A percentile compares a stretch with the other conserved stretches of the same genome.
These are phyloP conservation scores for Gryllus bimaculatus DNA, from an alignment of 1,140 invertebrate species.

Conservation along the genomic window DNA sequence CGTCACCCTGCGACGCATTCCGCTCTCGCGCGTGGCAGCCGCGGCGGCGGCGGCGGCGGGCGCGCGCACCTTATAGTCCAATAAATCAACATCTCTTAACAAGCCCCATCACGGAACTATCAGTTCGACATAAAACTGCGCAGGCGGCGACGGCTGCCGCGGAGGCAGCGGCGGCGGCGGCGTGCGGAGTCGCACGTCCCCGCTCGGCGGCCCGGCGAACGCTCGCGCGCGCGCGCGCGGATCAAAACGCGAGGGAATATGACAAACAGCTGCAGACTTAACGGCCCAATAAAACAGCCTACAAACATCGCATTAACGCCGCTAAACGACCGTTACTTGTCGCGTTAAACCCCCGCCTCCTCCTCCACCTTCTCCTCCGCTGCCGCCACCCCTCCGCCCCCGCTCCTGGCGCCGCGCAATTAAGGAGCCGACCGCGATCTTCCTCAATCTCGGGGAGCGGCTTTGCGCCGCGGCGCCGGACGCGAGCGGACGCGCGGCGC, in stretches of 20 bases:
- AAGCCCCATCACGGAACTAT: conserved; percentile 3
- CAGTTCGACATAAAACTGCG: background rate
- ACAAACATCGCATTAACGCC: conserved; percentile 3
- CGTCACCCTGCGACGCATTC: background rate
- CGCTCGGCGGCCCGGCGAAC: background rate
- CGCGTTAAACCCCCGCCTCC: background rate
- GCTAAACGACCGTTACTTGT: conserved; percentile 3
- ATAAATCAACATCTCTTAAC: conserved; percentile 5
- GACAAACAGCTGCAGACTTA: background rate
- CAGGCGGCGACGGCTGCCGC: background rate
- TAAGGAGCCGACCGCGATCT: background rate
- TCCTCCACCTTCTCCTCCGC: background rate
- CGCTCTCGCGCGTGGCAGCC: background rate
- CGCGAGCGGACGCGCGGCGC: too few species aligned
- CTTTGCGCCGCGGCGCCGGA: too few species aligned
- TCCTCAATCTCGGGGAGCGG: background rate
- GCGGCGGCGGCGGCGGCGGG: too few species aligned
- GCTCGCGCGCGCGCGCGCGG: too few species aligned
- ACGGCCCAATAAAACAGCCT: conserved; percentile 3
- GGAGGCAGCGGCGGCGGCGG: background rate
- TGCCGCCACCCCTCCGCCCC: too few species aligned
- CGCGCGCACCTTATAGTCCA: background rate
- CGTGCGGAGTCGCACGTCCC: background rate
- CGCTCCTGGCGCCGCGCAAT: background rate
- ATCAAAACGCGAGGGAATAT: conserved; percentile 4